phyloP scores from a whole-genome alignment of 1,140 invertebrate genomes.

The Atta colombica region DNA sequence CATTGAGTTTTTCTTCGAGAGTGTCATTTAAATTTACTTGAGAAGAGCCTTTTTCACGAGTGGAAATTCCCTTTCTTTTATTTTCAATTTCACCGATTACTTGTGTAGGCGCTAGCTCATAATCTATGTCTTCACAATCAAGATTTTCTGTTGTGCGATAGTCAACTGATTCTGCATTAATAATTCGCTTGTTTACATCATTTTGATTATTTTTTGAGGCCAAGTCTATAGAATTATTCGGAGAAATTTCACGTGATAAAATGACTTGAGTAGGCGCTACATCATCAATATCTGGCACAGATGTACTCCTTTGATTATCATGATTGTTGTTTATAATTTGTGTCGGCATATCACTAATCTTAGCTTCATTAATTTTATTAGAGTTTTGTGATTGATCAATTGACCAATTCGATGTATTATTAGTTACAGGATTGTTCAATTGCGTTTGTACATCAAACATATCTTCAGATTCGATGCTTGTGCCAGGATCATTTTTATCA shows the following conservation, averaged over 20 bases:
- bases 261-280: conserved; percentile 21
- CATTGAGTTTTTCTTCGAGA: conserved; percentile 75
- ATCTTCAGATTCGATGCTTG: conserved; percentile 69
- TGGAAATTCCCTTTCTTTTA: neutral
- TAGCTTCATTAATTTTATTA: neutral
- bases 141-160: neutral
- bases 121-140: conserved; percentile 53
- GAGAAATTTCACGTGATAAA: neutral
- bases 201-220: neutral
- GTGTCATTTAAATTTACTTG: conserved; percentile 70
- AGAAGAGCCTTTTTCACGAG: neutral
- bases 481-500: conserved; percentile 26
- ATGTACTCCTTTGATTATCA: neutral
- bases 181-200: conserved; percentile 49
- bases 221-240: neutral
- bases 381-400: neutral
- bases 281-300: neutral
- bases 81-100: conserved; percentile 37
- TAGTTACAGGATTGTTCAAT: neutral
- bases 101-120: conserved; percentile 64
- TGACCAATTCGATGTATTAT: neutral
- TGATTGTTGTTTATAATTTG: conserved; percentile 15
- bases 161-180: conserved; percentile 8
- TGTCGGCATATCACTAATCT: neutral
- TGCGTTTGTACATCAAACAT: conserved; percentile 72